Base-by-base conservation (phyloP, 2,113 vertebrate genomes). In the Elephas maximus region DNA sequence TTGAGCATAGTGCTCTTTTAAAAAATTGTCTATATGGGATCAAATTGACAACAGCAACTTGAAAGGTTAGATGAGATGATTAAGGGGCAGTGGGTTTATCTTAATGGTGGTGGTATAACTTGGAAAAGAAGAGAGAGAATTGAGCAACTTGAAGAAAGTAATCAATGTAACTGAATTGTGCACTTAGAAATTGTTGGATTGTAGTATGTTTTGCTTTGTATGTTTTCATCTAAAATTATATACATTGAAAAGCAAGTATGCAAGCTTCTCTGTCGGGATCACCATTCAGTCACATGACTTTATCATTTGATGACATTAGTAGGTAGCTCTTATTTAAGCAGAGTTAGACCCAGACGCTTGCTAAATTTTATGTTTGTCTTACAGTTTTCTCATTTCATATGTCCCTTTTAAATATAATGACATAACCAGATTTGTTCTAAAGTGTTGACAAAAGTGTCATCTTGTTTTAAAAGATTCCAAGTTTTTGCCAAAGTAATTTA, bases 391-490 rank as follows among this genome's bases (percentile, higher is more conserved):
- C 53, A 10, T 51, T 80, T 15, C 62, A 89, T 26, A 67, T n/a
- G 79, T 57, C 83, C 21, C 51, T 28, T 86, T 86, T 86, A 86
- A 74, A 78, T 93, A 12, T 45, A 90, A 33, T 28, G 76, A 65
- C 45, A 90, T 60, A 77, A 91, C 10, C 28, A 67, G 67, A 6
- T 84, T 91, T 88, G 15, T 90, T 6, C 3, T 96, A 51, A 37
- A 62, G 0, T 94, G 2, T 86, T 95, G 60, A 63, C 53, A 12
- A 14, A 93, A n/a, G 63, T 37, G 7, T 33, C 79, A 53, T 60
- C 18, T 96, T 17, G 41, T 86, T 96, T 83, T 91, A 73, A 93
- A 93, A 91, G 44, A 6, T 91, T 98, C 88, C 17, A 84, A 94
- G 77, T 90, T 74, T 1, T 91, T 82, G 62, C 62, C 41, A 80